Percentiles rank a stretch among this genome's conserved stretches.
phyloP scores from a whole-genome alignment of 2,797 vertebrate species.

The Borostomias antarcticus region DNA sequence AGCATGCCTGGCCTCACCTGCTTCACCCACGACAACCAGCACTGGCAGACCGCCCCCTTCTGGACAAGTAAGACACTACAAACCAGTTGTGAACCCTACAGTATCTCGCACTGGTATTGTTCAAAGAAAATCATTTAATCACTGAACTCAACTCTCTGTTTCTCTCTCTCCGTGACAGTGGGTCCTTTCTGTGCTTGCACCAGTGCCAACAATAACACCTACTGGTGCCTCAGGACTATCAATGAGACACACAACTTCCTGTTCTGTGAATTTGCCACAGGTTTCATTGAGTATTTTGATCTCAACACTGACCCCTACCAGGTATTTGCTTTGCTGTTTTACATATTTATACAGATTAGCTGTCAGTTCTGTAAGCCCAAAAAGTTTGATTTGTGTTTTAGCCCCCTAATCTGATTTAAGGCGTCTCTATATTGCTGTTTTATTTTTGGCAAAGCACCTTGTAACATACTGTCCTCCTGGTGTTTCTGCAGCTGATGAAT shows the following conservation, averaged over 20 bases:
- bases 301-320: constrained; percentile 95
- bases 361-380: too few relatives aligned
- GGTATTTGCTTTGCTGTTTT: constrained; percentile 70
- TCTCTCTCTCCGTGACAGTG: constrained; percentile 68
- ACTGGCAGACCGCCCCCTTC: constrained; percentile 97
- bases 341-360: too few relatives aligned
- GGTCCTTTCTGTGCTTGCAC: constrained; percentile 97
- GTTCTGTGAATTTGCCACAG: constrained; percentile 98
- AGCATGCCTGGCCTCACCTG: constrained; percentile 99
- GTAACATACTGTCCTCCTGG: constrained; percentile 31
- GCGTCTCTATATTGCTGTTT: too few relatives aligned
- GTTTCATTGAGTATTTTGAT: constrained; percentile 97
- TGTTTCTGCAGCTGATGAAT: constrained; percentile 86
- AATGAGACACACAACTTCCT: constrained; percentile 98
- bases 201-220: constrained; percentile 97
- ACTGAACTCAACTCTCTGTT: too few relatives aligned
- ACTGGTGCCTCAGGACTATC: constrained; percentile 96
- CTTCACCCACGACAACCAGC: constrained; percentile 98
- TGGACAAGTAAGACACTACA: constrained; percentile 89
- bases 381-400: too few relatives aligned
- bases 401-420: too few relatives aligned
- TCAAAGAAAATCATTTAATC: too few relatives aligned
- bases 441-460: constrained; percentile 23
- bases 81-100: background rate
- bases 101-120: too few relatives aligned